These are phyloP conservation scores for Netelia virgata DNA, from an alignment of 2,888 invertebrate species.

Conservation along the genomic window DNA sequence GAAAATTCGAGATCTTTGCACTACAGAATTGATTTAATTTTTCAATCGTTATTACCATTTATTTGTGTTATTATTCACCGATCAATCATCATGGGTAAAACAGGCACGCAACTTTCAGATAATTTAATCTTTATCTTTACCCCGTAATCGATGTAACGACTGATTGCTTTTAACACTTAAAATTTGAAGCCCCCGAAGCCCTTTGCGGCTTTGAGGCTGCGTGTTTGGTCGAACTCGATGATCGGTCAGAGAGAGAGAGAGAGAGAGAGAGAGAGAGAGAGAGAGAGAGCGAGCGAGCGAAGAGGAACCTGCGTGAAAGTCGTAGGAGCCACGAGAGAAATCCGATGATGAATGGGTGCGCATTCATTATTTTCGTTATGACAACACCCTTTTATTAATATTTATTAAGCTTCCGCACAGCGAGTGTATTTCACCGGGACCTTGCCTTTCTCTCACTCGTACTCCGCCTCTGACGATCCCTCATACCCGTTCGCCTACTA, in stretches of 20 bases:
- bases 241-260: neutral
- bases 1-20: conserved; percentile 28
- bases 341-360: conserved; percentile 55
- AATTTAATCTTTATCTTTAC: conserved; percentile 51
- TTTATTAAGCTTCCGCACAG: conserved; percentile 58
- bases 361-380: conserved; percentile 61
- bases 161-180: conserved; percentile 46
- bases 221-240: conserved; percentile 1
- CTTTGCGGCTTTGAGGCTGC: neutral
- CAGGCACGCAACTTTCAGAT: conserved; percentile 1
- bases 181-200: conserved; percentile 25
- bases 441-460: conserved; percentile 23
- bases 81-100: neutral
- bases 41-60: conserved; percentile 11
- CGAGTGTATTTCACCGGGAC: conserved; percentile 31
- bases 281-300: neutral
- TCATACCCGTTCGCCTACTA: conserved; percentile 6
- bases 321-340: conserved; percentile 17
- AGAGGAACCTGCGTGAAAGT: conserved; percentile 46
- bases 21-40: conserved; percentile 1
- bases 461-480: conserved; percentile 7
- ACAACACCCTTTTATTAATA: conserved; percentile 64
- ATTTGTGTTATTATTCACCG: conserved; percentile 23
- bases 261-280: neutral
- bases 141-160: conserved; percentile 40